Conservation (phyloP, 2,797 vertebrate species). For the Pangasius larnaudii region DNA sequence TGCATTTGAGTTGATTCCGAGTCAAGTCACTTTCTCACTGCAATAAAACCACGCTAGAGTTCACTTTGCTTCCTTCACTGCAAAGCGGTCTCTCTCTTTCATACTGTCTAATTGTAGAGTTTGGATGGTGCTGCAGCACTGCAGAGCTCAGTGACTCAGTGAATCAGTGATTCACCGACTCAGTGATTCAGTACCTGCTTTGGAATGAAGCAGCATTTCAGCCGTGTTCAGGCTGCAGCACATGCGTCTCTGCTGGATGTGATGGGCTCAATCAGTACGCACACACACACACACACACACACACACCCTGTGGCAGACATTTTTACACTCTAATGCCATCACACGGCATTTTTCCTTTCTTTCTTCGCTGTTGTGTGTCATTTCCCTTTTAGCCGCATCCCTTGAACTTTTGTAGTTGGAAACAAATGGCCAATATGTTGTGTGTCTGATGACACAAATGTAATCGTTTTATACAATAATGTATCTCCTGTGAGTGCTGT, state of each 20-base stretch:
- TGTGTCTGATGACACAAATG: background rate
- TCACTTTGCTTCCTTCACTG: background rate
- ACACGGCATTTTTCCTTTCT: background rate
- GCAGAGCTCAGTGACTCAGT: background rate
- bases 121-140: conserved; percentile 16
- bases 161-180: background rate
- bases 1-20: background rate
- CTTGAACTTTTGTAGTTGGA: background rate
- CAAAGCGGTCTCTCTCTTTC: background rate
- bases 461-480: background rate
- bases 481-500: background rate
- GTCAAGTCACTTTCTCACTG: background rate
- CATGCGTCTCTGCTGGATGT: background rate
- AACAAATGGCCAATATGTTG: background rate
- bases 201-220: conserved; percentile 1
- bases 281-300: background rate
- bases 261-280: background rate
- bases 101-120: background rate
- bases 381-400: background rate
- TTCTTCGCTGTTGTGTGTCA: background rate
- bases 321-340: background rate
- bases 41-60: background rate
- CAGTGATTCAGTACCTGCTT: conserved; percentile 11
- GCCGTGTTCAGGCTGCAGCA: background rate
- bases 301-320: background rate